Percentiles rank a stretch among this genome's conserved stretches.
phyloP scores from a whole-genome alignment of 2,888 invertebrate species.

The Desoria tigrina region DNA sequence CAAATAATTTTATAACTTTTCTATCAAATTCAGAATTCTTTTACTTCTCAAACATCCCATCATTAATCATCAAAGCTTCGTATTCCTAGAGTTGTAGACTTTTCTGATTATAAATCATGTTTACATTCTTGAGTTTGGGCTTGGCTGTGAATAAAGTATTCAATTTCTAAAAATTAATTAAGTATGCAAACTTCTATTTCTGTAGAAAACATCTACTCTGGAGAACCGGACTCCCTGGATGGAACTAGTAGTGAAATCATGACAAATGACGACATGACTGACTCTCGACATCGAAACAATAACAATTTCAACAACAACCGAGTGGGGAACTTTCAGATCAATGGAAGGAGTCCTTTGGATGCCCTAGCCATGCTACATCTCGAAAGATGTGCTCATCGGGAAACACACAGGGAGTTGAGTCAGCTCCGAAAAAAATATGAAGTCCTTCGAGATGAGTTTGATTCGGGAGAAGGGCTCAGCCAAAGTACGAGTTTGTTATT shows the following conservation, averaged over 20 bases:
- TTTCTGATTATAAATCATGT: no score
- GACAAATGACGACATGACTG: conserved; percentile 48
- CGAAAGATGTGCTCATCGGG: conserved; percentile 55
- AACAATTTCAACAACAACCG: conserved; percentile 24
- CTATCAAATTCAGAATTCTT: no score
- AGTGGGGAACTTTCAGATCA: conserved; percentile 43
- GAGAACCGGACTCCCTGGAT: conserved; percentile 55
- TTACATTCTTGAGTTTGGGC: no score
- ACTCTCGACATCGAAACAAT: conserved; percentile 29
- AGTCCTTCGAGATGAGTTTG: conserved; percentile 54
- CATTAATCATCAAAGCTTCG: no score
- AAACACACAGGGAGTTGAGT: conserved; percentile 53
- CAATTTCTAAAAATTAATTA: no score
- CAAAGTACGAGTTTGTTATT: conserved; percentile 49
- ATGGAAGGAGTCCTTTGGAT: conserved; percentile 52
- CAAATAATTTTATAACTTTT: no score
- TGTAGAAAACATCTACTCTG: conserved; percentile 53
- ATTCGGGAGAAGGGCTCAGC: conserved; percentile 53
- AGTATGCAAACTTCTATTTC: no score
- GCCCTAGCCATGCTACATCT: conserved; percentile 55
- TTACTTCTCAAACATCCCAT: no score
- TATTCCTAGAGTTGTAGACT: no score
- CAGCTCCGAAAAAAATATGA: conserved; percentile 54
- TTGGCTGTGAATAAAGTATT: no score
- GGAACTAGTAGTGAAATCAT: conserved; percentile 54